Conservation (phyloP, 2,888 invertebrate species). For the Papilio protenor region DNA sequence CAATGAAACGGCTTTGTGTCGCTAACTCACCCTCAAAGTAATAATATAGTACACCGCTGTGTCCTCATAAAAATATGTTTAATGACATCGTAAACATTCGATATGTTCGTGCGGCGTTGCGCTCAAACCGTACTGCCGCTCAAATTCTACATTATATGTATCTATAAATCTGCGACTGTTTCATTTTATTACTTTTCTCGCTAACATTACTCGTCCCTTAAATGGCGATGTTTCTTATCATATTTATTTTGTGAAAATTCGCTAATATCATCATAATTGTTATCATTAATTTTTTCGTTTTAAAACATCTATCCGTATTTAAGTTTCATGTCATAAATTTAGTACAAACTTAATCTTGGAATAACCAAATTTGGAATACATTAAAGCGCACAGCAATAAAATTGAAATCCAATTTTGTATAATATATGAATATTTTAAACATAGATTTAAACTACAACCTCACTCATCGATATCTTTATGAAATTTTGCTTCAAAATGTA, state of each 20-base stretch:
- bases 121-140: conserved; percentile 71
- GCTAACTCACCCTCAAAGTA: conserved; percentile 66
- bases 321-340: no score
- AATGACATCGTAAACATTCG: conserved; percentile 81
- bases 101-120: conserved; percentile 70
- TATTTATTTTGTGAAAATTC: not conserved
- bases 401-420: not conserved
- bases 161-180: conserved; percentile 75
- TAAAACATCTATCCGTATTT: not conserved
- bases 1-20: conserved; percentile 68
- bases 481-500: conserved; percentile 59
- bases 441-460: not conserved
- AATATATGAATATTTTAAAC: conserved; percentile 1
- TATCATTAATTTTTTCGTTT: not conserved
- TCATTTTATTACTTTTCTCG: conserved; percentile 72
- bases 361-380: not conserved
- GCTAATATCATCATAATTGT: not conserved
- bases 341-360: no score
- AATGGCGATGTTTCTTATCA: conserved; percentile 50
- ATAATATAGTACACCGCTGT: conserved; percentile 76
- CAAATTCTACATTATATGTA: conserved; percentile 57
- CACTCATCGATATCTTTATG: conserved; percentile 40
- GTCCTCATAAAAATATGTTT: conserved; percentile 83
- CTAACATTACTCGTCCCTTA: conserved; percentile 62
- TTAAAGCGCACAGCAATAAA: not conserved